Evolutionary conservation across 1,140 invertebrate genomes (phyloP).

Genomic region (Phymastichus coffea): DNA sequence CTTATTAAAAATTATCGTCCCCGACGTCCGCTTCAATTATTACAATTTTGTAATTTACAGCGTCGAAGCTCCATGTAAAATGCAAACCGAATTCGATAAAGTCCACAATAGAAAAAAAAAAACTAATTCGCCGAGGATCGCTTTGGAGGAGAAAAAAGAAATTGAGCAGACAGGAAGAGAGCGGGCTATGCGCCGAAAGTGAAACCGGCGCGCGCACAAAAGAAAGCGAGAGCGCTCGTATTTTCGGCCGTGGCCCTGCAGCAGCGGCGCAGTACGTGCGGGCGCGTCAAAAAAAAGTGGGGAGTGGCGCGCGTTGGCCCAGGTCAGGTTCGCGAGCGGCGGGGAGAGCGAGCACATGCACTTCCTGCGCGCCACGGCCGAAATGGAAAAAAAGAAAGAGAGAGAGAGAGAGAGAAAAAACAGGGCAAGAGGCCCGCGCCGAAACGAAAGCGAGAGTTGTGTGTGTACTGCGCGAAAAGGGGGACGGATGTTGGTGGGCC

Average conservation of each 20-base stretch:
- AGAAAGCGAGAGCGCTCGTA: conserved; percentile 34
- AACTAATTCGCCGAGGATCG: no score
- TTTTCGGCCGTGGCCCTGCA: conserved; percentile 53
- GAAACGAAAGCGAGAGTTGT: not conserved
- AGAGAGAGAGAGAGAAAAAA: not conserved
- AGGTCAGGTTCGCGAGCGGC: conserved; percentile 44
- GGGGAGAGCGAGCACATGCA: no score
- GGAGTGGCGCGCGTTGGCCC: conserved; percentile 52
- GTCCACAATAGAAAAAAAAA: no score
- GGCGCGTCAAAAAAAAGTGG: not conserved
- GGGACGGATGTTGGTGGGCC: no score
- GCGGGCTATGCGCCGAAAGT: no score
- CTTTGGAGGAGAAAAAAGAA: no score
- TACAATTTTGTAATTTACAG: no score
- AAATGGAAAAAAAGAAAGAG: conserved; percentile 4
- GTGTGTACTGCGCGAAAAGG: not conserved
- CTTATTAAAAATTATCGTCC: no score
- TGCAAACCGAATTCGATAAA: no score
- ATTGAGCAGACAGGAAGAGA: no score
- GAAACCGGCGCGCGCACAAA: conserved; percentile 14
- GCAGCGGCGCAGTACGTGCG: not conserved
- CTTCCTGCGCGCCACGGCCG: not conserved
- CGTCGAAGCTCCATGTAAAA: no score
- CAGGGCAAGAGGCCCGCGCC: not conserved
- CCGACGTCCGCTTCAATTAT: no score